Percentiles rank a stretch among this genome's conserved stretches.
Conservation (phyloP, 2,113 vertebrate genomes). For the Entosphenus tridentatus region DNA sequence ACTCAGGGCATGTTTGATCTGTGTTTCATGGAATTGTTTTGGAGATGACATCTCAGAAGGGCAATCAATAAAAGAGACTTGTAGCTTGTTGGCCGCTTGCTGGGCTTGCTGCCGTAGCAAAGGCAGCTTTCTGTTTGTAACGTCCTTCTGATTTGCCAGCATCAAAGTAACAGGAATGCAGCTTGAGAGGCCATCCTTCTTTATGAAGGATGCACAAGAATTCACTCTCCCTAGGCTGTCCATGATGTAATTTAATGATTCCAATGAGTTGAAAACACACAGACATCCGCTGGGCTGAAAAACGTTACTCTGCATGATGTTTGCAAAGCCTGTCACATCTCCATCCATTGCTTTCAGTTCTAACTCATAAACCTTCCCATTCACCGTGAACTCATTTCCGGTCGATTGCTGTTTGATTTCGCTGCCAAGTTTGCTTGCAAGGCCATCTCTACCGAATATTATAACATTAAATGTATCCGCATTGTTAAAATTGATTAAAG, state of each 20-base stretch:
- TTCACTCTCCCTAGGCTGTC: slow-evolving; percentile 81
- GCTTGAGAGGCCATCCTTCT: slow-evolving; percentile 52
- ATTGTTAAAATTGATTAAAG: slow-evolving; percentile 63
- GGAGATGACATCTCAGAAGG: slow-evolving; percentile 54
- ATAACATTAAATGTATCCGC: slow-evolving; percentile 91
- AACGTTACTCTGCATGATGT: slow-evolving; percentile 53
- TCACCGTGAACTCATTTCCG: slow-evolving; percentile 87
- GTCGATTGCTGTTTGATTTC: slow-evolving; percentile 90
- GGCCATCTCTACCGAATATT: slow-evolving; percentile 78
- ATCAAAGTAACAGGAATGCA: slow-evolving; percentile 79
- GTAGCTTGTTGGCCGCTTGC: slow-evolving; percentile 85
- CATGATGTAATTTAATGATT: slow-evolving; percentile 75
- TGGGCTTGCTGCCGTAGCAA: slow-evolving; percentile 93
- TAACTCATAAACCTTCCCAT: slow-evolving; percentile 92
- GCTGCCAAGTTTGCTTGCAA: slow-evolving; percentile 78
- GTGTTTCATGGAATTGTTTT: slow-evolving; percentile 80
- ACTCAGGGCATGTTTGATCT: slow-evolving; percentile 78
- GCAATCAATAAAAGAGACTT: slow-evolving; percentile 88
- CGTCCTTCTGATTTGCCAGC: slow-evolving; percentile 79
- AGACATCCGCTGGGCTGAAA: slow-evolving; percentile 95
- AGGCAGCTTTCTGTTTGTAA: slow-evolving; percentile 64
- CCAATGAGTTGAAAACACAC: slow-evolving; percentile 89
- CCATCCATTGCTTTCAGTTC: slow-evolving; percentile 73
- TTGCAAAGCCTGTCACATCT: slow-evolving; percentile 64
- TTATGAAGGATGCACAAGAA: slow-evolving; percentile 55